Base-by-base conservation (phyloP, 2,113 vertebrate genomes). In the Anser cygnoides region DNA sequence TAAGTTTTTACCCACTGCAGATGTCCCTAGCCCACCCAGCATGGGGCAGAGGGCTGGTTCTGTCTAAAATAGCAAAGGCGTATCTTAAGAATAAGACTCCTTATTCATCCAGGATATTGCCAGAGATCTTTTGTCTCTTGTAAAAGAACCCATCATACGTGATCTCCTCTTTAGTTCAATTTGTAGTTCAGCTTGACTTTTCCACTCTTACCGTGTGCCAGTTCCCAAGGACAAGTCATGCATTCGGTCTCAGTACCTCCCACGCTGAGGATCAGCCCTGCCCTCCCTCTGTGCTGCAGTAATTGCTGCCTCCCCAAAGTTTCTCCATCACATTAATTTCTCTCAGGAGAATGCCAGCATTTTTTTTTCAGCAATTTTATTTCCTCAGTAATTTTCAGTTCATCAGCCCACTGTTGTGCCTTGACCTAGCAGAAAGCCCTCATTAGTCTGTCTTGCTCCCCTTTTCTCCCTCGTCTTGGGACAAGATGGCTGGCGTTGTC, bases 1-100 rank as follows among this genome's bases (percentile, higher is more conserved):
- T 21, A 8, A 23, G 68, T 9, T 61, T 70, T 35, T 18, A 13
- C 43, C 15, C 54, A 31, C 39, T 54, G 25, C 4, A 61, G 29
- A 14, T 14, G n/a, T 67, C 23, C 21, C 17, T 10, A 10, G 11
- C 28, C 61, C 0, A 0, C 18, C 39, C 37, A 46, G 43, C 33
- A 29, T 44, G 33, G 4, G 11, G 39, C 19, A 91, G 19, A 73
- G 22, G 33, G 54, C 58, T 13, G 2, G 6, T 23, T 29, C 37
- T 65, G 31, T 12, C 35, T 59, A 37, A 65, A 83, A 43, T 21
- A 46, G 14, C 46, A 49, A 17, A 68, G 20, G 13, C 7, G 7
- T 21, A 17, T 54, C 61, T 67, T 54, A 81, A n/a, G 46, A 77
- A n/a, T 16, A n/a, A 50, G 66, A 31, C 11, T 59, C 13, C 28